These are phyloP conservation scores for Callipepla californica DNA, from an alignment of 2,113 vertebrate genomes.

Conservation along the genomic window DNA sequence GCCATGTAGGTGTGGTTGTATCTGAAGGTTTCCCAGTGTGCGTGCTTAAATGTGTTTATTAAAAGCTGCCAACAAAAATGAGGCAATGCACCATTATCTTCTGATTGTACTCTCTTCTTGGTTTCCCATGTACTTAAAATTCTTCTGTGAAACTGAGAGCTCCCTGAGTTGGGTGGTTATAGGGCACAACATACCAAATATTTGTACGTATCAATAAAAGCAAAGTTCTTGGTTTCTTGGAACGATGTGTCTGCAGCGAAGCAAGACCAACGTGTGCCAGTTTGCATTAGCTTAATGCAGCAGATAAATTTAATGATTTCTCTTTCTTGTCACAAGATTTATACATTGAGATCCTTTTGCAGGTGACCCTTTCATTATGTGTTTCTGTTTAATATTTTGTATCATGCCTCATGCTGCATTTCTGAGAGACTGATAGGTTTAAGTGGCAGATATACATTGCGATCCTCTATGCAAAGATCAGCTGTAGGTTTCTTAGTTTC, in stretches of 20 bases:
- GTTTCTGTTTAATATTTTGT: background rate
- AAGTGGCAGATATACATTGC: background rate
- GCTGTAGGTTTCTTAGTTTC: background rate
- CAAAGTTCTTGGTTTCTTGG: background rate
- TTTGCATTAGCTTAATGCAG: background rate
- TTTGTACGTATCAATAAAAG: background rate
- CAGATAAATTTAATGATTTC: background rate
- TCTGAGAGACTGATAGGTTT: background rate
- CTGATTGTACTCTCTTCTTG: background rate
- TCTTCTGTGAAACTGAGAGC: background rate
- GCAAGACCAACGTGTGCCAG: background rate
- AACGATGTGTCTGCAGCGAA: background rate
- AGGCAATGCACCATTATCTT: constrained; percentile 41
- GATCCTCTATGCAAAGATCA: background rate
- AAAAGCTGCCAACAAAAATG: constrained; percentile 41
- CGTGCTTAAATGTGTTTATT: constrained; percentile 51
- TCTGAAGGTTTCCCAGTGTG: constrained; percentile 46
- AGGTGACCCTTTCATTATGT: background rate
- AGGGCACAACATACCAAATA: background rate
- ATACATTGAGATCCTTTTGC: background rate
- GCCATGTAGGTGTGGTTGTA: constrained; percentile 44
- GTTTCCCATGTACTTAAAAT: background rate
- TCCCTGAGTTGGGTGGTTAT: background rate
- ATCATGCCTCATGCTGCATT: background rate
- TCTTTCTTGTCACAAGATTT: background rate